Evolutionary conservation across 1,140 invertebrate species (phyloP).

Genomic region (Diploscapter pachys): DNA sequence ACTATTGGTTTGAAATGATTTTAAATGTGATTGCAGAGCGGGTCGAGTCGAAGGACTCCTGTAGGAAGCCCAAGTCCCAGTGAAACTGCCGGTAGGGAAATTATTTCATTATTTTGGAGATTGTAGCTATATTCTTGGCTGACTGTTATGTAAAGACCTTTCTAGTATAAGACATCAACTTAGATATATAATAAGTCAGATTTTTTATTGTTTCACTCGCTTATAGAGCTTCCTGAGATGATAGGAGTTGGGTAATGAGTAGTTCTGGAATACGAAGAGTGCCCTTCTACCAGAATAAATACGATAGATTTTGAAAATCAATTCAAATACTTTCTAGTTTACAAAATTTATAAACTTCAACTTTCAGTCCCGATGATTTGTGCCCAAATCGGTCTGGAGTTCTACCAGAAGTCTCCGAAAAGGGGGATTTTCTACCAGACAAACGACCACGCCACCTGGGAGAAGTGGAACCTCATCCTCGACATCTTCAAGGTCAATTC

Average conservation of each 20-base stretch:
- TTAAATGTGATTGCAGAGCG: no score
- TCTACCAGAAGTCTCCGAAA: conserved; percentile 19
- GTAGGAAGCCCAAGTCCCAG: conserved; percentile 20
- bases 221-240: no score
- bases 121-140: no score
- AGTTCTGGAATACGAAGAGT: no score
- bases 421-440: background rate
- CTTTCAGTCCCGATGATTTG: conserved; percentile 18
- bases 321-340: background rate
- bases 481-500: conserved; percentile 28
- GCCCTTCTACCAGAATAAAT: no score
- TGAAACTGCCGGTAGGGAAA: conserved; percentile 14
- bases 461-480: conserved; percentile 25
- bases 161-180: no score
- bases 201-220: no score
- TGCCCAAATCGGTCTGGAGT: conserved; percentile 20
- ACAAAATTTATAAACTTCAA: background rate
- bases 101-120: no score
- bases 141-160: no score
- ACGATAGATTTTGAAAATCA: background rate
- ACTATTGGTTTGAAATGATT: no score
- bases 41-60: conserved; percentile 6
- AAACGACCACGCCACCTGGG: conserved; percentile 18
- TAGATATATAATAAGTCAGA: no score
- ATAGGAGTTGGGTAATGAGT: no score